Base-by-base conservation (phyloP, 2,888 invertebrate genomes). In the Drosophila picticornis region DNA sequence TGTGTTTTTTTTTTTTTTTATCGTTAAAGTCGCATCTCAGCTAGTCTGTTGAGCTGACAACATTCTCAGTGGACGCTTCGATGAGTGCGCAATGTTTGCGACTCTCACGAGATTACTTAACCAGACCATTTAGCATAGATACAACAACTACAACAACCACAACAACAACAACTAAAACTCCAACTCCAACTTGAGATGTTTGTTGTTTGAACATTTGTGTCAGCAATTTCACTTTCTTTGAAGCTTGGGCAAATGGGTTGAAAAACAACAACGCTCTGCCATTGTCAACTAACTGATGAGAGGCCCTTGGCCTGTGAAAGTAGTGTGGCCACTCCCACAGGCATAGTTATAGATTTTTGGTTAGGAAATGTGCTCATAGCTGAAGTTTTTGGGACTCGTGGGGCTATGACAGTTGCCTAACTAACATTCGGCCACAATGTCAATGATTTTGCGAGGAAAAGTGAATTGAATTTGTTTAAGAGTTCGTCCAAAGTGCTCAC, bases 171-270 rank as follows among this genome's bases (percentile, higher is more conserved):
- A 36, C 59, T 43, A 52, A 38, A 50, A 27, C 64, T 55, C 50
- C 55, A 72, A 34, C 34, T 66, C 22, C 43, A 32, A 48, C 50
- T 66, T 64, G 52, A 62, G 57, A 64, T 74, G 70, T 84, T 86
- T 86, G 84, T 84, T 83, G 72, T 85, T 85, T 80, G 75, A 77
- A 75, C 83, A 87, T 90, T 90, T 89, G 88, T 91, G 91, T 88
- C 91, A 90, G 86, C 91, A 90, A 90, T 91, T 92, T 91, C 91
- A 91, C 91, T 92, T 91, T 90, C 90, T 83, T 88, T 87, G 66
- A 53, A 60, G 63, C 71, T 78, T 63, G 61, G 62, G 70, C 77
- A 70, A 84, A 84, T 72, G 80, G 77, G 72, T 75, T 85, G 77
- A 77, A 80, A 78, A 73, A 84, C 83, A 83, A 83, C 71, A 70